These are phyloP conservation scores for mouse (Mus musculus) DNA, from an alignment of 2,113 vertebrate species.

Conservation along the genomic window DNA sequence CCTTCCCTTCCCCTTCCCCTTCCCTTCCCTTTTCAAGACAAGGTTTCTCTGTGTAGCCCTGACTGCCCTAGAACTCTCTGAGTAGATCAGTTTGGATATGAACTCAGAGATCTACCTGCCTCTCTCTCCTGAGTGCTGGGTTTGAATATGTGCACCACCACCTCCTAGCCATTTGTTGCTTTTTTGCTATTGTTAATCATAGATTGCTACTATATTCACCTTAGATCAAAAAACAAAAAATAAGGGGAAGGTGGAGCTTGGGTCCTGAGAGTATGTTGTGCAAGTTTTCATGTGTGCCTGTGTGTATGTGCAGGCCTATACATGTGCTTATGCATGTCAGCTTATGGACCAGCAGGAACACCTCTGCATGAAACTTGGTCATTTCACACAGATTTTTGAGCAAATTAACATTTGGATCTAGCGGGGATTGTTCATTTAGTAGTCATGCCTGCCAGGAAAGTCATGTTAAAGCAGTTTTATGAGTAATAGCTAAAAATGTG, in stretches of 20 bases:
- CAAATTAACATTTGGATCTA: background rate
- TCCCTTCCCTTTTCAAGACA: background rate
- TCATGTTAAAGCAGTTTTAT: slow-evolving; percentile 10
- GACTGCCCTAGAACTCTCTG: background rate
- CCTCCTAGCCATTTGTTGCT: background rate
- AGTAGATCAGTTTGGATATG: background rate
- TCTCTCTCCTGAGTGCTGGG: background rate
- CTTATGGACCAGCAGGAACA: background rate
- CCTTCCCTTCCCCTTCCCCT: no score
- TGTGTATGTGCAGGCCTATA: accelerated
- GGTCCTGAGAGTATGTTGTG: background rate
- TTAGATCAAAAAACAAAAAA: background rate
- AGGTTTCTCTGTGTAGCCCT: background rate
- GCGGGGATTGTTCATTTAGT: background rate
- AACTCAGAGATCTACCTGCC: background rate
- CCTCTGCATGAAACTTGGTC: background rate
- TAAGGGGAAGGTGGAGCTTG: background rate
- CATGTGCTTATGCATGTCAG: background rate
- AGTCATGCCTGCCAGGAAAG: background rate
- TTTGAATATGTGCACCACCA: background rate
- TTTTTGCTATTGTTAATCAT: background rate
- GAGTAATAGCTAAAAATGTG: background rate
- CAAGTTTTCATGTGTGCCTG: background rate
- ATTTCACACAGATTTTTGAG: background rate
- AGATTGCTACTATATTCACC: background rate